Base-by-base conservation (phyloP, 2,797 vertebrate genomes). In the Xenops minutus region DNA sequence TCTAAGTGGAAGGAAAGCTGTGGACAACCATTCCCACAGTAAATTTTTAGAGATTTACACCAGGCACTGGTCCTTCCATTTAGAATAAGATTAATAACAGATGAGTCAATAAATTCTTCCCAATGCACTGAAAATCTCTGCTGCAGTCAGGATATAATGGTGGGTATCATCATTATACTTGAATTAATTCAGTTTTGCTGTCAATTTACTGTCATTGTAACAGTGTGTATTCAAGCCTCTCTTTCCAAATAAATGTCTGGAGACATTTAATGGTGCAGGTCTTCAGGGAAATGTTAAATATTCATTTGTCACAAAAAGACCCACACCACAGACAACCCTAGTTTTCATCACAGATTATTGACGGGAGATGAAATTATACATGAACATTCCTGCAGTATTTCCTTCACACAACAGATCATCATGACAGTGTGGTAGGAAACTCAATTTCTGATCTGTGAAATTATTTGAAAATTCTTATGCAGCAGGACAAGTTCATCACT, bases 1-100 rank as follows among this genome's bases (percentile, higher is more conserved):
- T 91, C 78, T 55, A 43, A 81, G 37, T 71, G 10, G n/a, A 89
- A 95, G n/a, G 37, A 86, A 41, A 86, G 56, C 56, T 83, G 55
- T 76, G 64, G 58, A 79, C 26, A 94, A 62, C 7, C n/a, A 67
- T 44, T 84, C 10, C 29, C 36, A 49, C 23, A 61, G 37, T 54
- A 71, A 79, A 46, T 54, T 86, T 88, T 68, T 52, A 71, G 55
- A 24, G 4, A 68, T 26, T 66, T 85, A 14, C 2, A 39, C 4
- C 5, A 80, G 32, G 4, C 1, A 0, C 7, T 87, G 7, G 16
- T 56, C 32, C n/a, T 52, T 77, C 69, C 39, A 73, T 51, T 83
- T 62, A 66, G 11, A 76, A 85, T 34, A 56, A 68, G 62, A 64
- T 85, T 77, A 84, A 63, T 30, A 55, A 20, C 18, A 68, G 22